Percentiles rank a stretch among this genome's conserved stretches.
phyloP scores from a whole-genome alignment of 2,888 invertebrate species.

The Sarcophaga subvicina region DNA sequence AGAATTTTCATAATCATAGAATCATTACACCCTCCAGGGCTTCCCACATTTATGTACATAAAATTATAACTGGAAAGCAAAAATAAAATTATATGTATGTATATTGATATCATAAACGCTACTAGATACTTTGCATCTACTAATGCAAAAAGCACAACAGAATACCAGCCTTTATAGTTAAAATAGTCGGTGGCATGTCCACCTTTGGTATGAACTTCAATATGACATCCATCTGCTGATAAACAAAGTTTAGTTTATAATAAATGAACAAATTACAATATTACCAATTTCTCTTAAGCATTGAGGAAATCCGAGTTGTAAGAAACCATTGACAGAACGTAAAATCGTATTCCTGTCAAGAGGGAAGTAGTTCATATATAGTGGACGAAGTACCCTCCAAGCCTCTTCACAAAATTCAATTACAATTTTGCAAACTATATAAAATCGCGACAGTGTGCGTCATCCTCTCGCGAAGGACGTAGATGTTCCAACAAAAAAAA shows the following conservation, averaged over 20 bases:
- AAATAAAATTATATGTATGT: no score
- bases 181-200: background rate
- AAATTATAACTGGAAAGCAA: background rate
- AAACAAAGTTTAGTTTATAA: background rate
- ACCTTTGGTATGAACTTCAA: background rate
- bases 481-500: conserved; percentile 26
- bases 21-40: no score
- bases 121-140: background rate
- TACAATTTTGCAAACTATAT: conserved; percentile 1
- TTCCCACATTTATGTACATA: background rate
- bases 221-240: conserved; percentile 1
- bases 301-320: conserved; percentile 14
- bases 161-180: conserved; percentile 4
- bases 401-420: conserved; percentile 23
- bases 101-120: no score
- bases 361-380: background rate
- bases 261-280: background rate
- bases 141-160: background rate
- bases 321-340: conserved; percentile 35
- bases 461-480: background rate
- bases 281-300: conserved; percentile 3
- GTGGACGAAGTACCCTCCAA: background rate
- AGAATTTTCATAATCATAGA: no score
- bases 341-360: background rate
- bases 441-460: no score